Evolutionary conservation across 2,888 invertebrate species (phyloP).

Genomic region (Euclidia mi): DNA sequence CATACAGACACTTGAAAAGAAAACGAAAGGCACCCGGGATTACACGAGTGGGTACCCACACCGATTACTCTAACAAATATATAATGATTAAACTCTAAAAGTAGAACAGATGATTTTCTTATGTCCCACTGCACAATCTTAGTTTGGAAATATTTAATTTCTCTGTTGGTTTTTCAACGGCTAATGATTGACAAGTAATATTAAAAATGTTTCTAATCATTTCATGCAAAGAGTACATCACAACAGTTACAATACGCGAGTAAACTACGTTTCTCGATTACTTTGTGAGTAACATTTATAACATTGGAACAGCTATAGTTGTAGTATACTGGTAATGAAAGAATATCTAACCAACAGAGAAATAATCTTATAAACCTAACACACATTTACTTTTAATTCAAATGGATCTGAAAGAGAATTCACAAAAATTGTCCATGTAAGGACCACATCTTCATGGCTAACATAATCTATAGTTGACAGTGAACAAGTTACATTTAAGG

Average conservation of each 20-base stretch:
- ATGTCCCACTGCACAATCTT: constrained; percentile 72
- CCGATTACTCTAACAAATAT: constrained; percentile 89
- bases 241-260: constrained; percentile 34
- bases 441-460: constrained; percentile 46
- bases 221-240: constrained; percentile 26
- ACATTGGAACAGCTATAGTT: constrained; percentile 7
- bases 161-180: constrained; percentile 64
- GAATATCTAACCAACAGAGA: constrained; percentile 70
- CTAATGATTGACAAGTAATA: constrained; percentile 46
- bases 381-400: constrained; percentile 73
- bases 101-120: constrained; percentile 74
- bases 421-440: constrained; percentile 68
- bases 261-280: constrained; percentile 23
- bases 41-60: constrained; percentile 88
- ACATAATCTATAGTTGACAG: constrained; percentile 43
- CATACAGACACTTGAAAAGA: constrained; percentile 92
- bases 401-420: constrained; percentile 85
- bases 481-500: constrained; percentile 39
- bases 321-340: constrained; percentile 5
- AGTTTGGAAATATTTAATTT: constrained; percentile 64
- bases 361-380: constrained; percentile 72
- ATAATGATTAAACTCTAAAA: constrained; percentile 86
- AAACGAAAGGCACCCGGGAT: constrained; percentile 89
- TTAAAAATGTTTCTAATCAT: constrained; percentile 20
- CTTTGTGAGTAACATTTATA: constrained; percentile 13